A percentile compares a stretch with the other conserved stretches of the same genome.
These are phyloP conservation scores for Sisor rabdophorus DNA, from an alignment of 2,113 vertebrate species.

Conservation along the genomic window DNA sequence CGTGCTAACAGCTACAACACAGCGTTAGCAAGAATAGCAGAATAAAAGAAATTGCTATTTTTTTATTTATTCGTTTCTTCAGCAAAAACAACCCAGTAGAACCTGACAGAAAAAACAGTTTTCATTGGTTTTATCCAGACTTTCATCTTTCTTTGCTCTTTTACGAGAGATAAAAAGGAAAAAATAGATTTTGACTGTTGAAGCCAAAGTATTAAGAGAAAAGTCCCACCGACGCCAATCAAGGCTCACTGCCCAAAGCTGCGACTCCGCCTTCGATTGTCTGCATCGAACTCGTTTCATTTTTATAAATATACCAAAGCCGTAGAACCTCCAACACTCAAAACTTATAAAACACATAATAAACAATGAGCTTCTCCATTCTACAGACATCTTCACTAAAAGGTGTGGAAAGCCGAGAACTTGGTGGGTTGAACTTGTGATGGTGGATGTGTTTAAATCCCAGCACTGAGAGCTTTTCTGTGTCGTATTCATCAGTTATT, in stretches of 20 bases:
- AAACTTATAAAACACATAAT: not conserved
- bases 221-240: conserved; percentile 16
- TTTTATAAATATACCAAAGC: conserved; percentile 31
- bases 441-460: no score
- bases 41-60: no score
- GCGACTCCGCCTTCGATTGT: conserved; percentile 23
- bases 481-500: no score
- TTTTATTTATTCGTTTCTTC: not conserved
- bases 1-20: no score
- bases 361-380: not conserved
- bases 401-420: no score
- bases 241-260: conserved; percentile 16
- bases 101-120: not conserved
- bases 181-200: conserved; percentile 21
- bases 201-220: conserved; percentile 25
- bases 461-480: no score
- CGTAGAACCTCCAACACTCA: no score
- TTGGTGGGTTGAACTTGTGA: no score
- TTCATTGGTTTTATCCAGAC: not conserved
- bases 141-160: conserved; percentile 14
- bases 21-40: no score
- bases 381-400: not conserved
- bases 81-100: not conserved
- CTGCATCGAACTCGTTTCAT: conserved; percentile 9
- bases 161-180: conserved; percentile 4